Evolutionary conservation across 2,797 vertebrate species (phyloP), one percentile per base, ranked within the genome.

Genomic region (Luscinia luscinia): DNA sequence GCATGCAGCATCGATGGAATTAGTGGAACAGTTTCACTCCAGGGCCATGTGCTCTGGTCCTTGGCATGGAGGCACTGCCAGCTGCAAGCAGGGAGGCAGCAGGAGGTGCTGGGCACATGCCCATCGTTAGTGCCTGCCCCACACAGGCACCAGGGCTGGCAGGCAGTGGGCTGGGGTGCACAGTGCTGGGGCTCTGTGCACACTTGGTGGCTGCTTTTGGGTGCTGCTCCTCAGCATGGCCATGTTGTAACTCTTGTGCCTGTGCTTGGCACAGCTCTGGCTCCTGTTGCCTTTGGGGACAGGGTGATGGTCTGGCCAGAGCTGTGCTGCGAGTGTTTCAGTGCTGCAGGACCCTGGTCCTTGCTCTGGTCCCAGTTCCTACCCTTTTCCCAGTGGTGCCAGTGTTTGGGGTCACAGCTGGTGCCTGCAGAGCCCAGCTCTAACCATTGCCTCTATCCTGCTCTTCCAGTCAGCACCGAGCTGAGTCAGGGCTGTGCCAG

Each of bases 401-500:
- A 1, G 49, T 1, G 20, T 51, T 17, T 28, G 72, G 46, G 76
- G 34, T 19, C 4, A 0, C 30, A 51, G 27, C 15, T 2, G 15
- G 61, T 7, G 26, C 3, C 11, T 26, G 55, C 77, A 38, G 83
- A 83, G 43, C 51, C 73, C 3, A 0, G 46, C 46, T 38, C 55
- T 91, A 46, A 95, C 70, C 30, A 0, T 28, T 9, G 40, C 76
- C 20, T 89, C 55, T 87, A 64, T 90, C 59, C 70, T 72, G 87
- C 84, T 84, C 85, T 94, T 96, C 43, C 98, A 99, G 99, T 99
- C 96, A 99, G 98, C 91, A 98, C 98, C 0, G 99, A 99, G 96
- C 98, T 98, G 93, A 98, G 98, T 41, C 98, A 98, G 95, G 98
- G 98, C 96, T 99, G 99, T 88, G 98, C 98, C 89, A 99, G 99